Conservation (phyloP, 2,888 invertebrate genomes). For the Linnaemya tessellans region DNA sequence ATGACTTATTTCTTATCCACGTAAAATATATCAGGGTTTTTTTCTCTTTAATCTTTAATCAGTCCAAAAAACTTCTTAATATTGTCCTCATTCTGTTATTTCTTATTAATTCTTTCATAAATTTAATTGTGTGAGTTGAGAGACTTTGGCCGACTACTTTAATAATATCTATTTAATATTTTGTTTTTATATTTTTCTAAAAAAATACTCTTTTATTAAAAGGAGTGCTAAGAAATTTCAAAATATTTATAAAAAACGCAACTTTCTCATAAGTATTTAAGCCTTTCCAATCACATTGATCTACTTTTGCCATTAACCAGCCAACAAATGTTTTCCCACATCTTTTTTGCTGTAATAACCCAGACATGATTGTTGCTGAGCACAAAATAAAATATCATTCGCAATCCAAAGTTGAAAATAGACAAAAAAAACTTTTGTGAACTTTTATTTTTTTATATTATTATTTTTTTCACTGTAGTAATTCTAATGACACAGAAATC, state of each 20-base stretch:
- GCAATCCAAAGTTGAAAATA: conserved; percentile 24
- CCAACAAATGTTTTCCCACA: conserved; percentile 50
- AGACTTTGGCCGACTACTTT: too few relatives aligned
- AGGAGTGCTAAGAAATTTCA: background rate
- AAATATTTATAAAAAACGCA: background rate
- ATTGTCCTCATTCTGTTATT: too few relatives aligned
- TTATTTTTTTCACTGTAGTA: background rate
- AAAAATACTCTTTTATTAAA: background rate
- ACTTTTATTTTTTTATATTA: too few relatives aligned
- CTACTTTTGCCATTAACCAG: conserved; percentile 45
- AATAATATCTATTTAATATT: too few relatives aligned
- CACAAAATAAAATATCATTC: conserved; percentile 7
- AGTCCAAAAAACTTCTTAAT: too few relatives aligned
- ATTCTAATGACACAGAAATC: conserved; percentile 64
- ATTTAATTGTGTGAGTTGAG: too few relatives aligned
- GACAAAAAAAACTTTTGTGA: background rate
- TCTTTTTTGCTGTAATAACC: conserved; percentile 49
- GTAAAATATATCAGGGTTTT: too few relatives aligned
- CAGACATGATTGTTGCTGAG: conserved; percentile 52
- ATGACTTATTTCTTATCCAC: too few relatives aligned
- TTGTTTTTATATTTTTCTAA: too few relatives aligned
- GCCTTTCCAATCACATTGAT: conserved; percentile 28
- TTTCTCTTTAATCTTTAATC: too few relatives aligned
- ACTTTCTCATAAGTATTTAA: conserved; percentile 28
- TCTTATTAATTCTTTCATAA: too few relatives aligned